Base-by-base conservation (phyloP, 2,888 invertebrate species). In the Pristionchus fissidentatus region DNA sequence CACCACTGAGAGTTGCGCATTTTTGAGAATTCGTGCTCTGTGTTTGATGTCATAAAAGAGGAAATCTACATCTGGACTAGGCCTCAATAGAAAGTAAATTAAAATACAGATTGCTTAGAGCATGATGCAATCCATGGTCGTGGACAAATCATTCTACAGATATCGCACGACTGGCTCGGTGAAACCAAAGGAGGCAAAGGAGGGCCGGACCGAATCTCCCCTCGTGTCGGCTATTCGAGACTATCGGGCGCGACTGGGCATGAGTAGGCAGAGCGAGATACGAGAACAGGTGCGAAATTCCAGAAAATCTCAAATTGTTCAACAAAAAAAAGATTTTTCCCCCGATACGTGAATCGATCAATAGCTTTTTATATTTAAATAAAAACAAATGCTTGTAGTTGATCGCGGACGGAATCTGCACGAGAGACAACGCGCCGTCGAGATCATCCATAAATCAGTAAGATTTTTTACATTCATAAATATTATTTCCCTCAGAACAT, bases 181-280 rank as follows among this genome's bases (percentile, higher is more conserved):
- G 1, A 86, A 88, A n/a, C 92, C 92, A 43, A 92, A 92, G 81
- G 92, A 92, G 84, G 91, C 92, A 1, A 92, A 92, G 84, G 92
- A 92, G 85, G 90, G 90, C 15, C 84, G 91, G 19, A 87, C 89
- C 29, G 92, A 92, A 86, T 89, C 89, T 52, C 91, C 91, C 5
- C 81, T 92, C 60, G 92, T 92, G 1, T 84, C 87, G 8, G 91
- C 92, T 32, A 91, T 92, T 84, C 85, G 91, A 62, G 90, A 91
- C 85, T 92, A 92, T 85, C 85, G 90, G 84, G 43, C 86, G 52
- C 84, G 89, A 38, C 85, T 90, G n/a, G 91, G 91, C 41, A 90
- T 92, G 87, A 88, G 88, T 46, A 84, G 91, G 49, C 91, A 91
- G 83, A 90, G 89, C 62, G 91, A 91, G 83, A 91, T 91, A 79